phyloP scores from a whole-genome alignment of 2,888 invertebrate species.

The Nebria brevicollis region DNA sequence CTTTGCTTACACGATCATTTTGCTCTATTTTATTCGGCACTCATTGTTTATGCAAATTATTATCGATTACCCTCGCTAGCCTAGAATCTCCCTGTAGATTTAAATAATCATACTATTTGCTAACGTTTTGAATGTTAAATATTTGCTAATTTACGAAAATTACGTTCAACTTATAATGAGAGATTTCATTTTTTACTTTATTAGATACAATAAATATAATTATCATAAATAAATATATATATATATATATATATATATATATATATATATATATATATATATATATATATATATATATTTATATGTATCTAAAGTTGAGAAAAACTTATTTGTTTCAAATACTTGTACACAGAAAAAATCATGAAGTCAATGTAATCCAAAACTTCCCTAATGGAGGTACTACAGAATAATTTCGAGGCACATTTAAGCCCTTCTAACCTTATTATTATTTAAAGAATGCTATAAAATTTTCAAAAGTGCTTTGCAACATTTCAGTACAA shows the following conservation, averaged over 20 bases:
- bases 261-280: no score
- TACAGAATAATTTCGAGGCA: not conserved
- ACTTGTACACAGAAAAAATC: not conserved
- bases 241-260: no score
- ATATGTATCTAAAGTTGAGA: no score
- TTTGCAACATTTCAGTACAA: not conserved
- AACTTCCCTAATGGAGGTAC: not conserved
- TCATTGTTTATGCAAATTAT: conserved; percentile 10
- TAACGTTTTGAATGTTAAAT: not conserved
- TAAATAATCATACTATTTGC: not conserved
- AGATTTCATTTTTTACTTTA: no score
- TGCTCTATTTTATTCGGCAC: not conserved
- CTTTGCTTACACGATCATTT: not conserved
- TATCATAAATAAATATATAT: no score
- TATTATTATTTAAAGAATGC: not conserved
- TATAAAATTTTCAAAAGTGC: not conserved
- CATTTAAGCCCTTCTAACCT: not conserved
- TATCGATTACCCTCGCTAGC: not conserved
- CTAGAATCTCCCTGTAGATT: not conserved
- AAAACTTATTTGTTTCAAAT: no score
- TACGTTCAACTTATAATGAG: not conserved
- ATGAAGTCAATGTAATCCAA: not conserved
- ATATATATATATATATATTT: no score
- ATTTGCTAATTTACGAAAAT: not conserved
- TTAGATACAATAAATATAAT: no score